Percentiles rank a stretch among this genome's conserved stretches.
Evolutionary conservation across 2,797 vertebrate genomes (phyloP).

Genomic region (Linurgus olivaceus): DNA sequence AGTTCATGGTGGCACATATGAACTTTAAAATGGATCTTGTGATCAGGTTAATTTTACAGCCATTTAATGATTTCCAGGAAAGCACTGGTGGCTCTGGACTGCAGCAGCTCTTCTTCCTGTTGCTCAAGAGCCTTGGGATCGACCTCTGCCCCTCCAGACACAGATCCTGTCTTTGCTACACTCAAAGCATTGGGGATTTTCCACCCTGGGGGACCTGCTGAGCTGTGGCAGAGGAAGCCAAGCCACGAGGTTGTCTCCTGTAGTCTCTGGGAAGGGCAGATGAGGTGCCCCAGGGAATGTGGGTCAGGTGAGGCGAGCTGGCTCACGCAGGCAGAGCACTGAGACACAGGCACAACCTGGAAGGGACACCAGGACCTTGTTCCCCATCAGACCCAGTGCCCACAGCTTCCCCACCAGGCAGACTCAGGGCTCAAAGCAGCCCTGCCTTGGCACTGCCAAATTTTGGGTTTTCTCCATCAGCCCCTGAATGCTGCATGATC

Average conservation of each 20-base stretch:
- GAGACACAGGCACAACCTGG: background rate
- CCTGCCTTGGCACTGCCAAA: background rate
- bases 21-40: slow-evolving; percentile 50
- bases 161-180: background rate
- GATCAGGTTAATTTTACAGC: slow-evolving; percentile 65
- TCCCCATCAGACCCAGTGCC: background rate
- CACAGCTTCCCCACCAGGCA: background rate
- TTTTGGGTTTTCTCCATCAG: background rate
- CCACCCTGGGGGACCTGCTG: background rate
- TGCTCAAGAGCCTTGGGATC: slow-evolving; percentile 37
- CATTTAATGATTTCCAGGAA: slow-evolving; percentile 57
- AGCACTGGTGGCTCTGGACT: background rate
- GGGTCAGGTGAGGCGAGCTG: background rate
- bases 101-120: background rate
- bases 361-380: background rate
- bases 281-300: background rate
- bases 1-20: background rate
- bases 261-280: background rate
- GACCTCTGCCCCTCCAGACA: slow-evolving; percentile 34
- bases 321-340: background rate
- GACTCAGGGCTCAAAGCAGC: fast-evolving
- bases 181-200: background rate
- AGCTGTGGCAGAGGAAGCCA: background rate
- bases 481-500: fast-evolving
- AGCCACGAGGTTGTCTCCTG: background rate